Evolutionary conservation across 2,888 invertebrate genomes (phyloP).

Genomic region (Pyrrhia umbra): DNA sequence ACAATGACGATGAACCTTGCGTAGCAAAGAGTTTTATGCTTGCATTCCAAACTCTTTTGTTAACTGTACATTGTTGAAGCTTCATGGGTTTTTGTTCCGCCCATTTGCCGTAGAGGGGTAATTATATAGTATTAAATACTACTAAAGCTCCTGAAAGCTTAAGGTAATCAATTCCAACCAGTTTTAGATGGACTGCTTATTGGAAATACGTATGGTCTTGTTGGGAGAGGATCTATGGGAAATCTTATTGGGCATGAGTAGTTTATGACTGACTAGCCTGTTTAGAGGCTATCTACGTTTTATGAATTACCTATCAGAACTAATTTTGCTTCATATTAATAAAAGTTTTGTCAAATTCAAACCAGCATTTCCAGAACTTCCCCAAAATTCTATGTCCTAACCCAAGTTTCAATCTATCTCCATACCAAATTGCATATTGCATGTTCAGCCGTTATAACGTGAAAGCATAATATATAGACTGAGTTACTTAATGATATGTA

Average conservation of each 20-base stretch:
- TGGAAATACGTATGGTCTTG: conserved; percentile 43
- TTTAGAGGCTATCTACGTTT: no score
- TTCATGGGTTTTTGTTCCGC: conserved; percentile 51
- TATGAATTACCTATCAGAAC: no score
- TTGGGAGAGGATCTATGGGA: conserved; percentile 3
- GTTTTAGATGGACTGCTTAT: conserved; percentile 54
- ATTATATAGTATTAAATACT: conserved; percentile 55
- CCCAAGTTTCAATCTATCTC: no score
- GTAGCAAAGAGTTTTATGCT: background rate
- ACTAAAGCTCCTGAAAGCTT: conserved; percentile 57
- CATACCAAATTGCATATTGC: no score
- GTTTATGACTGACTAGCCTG: background rate
- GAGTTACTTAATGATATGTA: no score
- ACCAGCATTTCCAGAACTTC: no score
- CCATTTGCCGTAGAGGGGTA: conserved; percentile 43
- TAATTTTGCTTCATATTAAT: no score
- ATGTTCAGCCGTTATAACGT: no score
- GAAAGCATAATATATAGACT: no score
- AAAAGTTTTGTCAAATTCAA: no score
- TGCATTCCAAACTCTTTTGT: conserved; percentile 29
- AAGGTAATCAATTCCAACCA: conserved; percentile 49
- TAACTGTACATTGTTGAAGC: conserved; percentile 49
- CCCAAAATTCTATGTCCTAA: no score
- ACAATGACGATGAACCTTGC: background rate
- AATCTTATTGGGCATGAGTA: conserved; percentile 17